phyloP scores from a whole-genome alignment of 2,888 invertebrate genomes.

The Amphiduros pacificus region DNA sequence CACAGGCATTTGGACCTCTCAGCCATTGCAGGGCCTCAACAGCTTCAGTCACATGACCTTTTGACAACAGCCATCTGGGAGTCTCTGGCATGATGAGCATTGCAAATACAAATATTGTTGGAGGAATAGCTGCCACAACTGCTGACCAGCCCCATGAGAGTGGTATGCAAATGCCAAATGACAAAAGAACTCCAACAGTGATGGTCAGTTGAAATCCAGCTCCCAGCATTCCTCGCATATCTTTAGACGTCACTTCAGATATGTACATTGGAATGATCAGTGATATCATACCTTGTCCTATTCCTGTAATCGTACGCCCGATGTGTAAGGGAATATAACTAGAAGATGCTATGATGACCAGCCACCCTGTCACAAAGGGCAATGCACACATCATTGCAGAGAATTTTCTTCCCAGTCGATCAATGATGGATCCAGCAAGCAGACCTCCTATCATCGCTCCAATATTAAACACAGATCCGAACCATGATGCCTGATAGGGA shows the following conservation, averaged over 20 bases:
- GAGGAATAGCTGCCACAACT: slow-evolving; percentile 73
- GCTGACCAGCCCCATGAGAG: slow-evolving; percentile 82
- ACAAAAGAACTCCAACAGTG: slow-evolving; percentile 79
- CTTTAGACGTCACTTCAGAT: slow-evolving; percentile 89
- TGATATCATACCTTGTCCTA: slow-evolving; percentile 76
- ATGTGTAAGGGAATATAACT: slow-evolving; percentile 65
- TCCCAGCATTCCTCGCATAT: slow-evolving; percentile 87
- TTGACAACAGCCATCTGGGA: slow-evolving; percentile 86
- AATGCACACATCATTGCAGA: slow-evolving; percentile 65
- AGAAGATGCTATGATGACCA: slow-evolving; percentile 71
- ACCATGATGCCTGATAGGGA: slow-evolving; percentile 39
- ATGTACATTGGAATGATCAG: slow-evolving; percentile 88
- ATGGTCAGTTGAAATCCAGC: slow-evolving; percentile 87
- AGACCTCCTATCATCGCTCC: slow-evolving; percentile 70
- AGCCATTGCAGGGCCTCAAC: slow-evolving; percentile 79
- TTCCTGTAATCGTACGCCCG: slow-evolving; percentile 81
- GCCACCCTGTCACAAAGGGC: slow-evolving; percentile 78
- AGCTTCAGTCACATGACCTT: slow-evolving; percentile 74
- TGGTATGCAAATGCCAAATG: slow-evolving; percentile 76
- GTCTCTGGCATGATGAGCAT: slow-evolving; percentile 87
- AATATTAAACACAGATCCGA: slow-evolving; percentile 53
- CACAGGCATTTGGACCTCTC: slow-evolving; percentile 73
- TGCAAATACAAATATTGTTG: slow-evolving; percentile 80
- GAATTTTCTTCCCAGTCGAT: slow-evolving; percentile 68
- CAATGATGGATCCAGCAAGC: slow-evolving; percentile 73